A percentile compares a stretch with the other conserved stretches of the same genome.
Evolutionary conservation across 2,888 invertebrate species (phyloP).

Genomic region (Gonocerus acuteangulatus): DNA sequence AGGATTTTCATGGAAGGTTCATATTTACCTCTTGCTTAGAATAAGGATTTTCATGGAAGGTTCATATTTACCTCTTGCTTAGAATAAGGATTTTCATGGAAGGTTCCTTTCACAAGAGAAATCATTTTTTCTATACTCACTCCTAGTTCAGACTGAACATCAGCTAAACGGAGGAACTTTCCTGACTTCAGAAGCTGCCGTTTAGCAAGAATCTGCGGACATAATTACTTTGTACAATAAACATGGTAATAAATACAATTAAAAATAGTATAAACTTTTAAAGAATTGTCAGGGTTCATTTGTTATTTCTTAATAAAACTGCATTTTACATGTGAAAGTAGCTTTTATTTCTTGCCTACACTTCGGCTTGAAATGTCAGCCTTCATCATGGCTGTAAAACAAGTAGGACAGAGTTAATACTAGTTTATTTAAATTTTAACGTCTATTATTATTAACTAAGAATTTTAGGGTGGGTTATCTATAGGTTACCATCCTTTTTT

Average conservation of each 20-base stretch:
- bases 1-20: too few species aligned
- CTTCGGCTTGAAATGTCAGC: too few species aligned
- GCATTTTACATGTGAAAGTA: too few species aligned
- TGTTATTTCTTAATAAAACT: too few species aligned
- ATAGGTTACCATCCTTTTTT: too few species aligned
- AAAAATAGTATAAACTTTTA: background rate
- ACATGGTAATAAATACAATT: background rate
- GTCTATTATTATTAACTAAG: too few species aligned
- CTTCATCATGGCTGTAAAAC: too few species aligned
- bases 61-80: slow-evolving; percentile 53
- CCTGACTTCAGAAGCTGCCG: slow-evolving; percentile 35
- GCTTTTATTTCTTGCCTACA: too few species aligned
- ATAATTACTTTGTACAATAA: background rate
- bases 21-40: background rate
- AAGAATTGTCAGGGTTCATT: too few species aligned
- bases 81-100: slow-evolving; percentile 61
- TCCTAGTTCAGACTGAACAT: slow-evolving; percentile 61
- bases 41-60: background rate
- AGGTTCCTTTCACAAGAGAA: slow-evolving; percentile 52
- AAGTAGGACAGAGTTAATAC: too few species aligned
- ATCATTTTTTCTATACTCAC: slow-evolving; percentile 62
- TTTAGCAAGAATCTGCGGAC: slow-evolving; percentile 62
- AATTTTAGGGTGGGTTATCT: too few species aligned
- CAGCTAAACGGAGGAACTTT: slow-evolving; percentile 54
- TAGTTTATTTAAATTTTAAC: too few species aligned